phyloP scores from a whole-genome alignment of 2,113 vertebrate species.

The Scartelaos histophorus region DNA sequence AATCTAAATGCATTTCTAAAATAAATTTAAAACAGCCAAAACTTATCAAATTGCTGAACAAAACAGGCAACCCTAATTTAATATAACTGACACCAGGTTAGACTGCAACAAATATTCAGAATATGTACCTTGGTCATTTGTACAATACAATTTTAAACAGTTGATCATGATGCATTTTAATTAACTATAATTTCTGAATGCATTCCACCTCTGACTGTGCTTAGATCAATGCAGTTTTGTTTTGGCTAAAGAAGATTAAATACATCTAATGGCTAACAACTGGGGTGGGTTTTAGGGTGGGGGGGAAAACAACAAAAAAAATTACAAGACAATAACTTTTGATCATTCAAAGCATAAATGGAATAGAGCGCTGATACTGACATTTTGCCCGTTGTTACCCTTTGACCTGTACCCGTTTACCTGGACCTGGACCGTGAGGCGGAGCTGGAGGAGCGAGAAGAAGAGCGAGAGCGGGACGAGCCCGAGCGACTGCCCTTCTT shows the following conservation, averaged over 20 bases:
- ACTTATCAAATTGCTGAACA: too few relatives aligned
- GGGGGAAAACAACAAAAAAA: not conserved
- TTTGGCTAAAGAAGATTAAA: not conserved
- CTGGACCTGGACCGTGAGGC: conserved; percentile 99
- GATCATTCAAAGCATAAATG: conserved; percentile 55
- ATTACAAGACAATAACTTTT: not conserved
- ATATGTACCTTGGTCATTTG: not conserved
- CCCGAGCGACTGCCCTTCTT: conserved; percentile 86
- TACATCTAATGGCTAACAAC: not conserved
- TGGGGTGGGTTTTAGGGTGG: not conserved
- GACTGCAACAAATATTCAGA: too few relatives aligned
- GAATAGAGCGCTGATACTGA: conserved; percentile 97
- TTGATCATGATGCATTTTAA: not conserved
- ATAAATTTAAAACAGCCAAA: too few relatives aligned
- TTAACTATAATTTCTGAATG: not conserved
- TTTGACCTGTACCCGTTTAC: conserved; percentile 99
- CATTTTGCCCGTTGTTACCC: conserved; percentile 99
- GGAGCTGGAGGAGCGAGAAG: conserved; percentile 85
- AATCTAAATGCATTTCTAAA: too few relatives aligned
- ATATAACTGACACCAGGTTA: not conserved
- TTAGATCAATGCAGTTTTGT: not conserved
- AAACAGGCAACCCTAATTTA: not conserved
- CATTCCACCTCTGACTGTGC: not conserved
- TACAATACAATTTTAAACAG: not conserved
- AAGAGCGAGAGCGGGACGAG: conserved; percentile 89